phyloP scores from a whole-genome alignment of 2,113 vertebrate species.

The Picathartes gymnocephalus region DNA sequence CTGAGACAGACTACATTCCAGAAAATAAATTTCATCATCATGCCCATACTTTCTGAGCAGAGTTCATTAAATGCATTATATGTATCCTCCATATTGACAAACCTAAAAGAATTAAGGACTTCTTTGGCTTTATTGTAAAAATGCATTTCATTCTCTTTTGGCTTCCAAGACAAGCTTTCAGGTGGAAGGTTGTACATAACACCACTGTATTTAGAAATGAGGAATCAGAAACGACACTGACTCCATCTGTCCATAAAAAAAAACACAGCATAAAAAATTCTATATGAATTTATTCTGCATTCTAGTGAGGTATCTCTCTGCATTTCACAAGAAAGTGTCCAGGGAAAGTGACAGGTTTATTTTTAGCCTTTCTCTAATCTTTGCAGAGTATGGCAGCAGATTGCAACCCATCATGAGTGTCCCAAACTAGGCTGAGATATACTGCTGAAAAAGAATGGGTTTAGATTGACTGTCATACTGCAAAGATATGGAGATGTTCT shows the following conservation, averaged over 20 bases:
- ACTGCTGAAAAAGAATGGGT: slow-evolving; percentile 46
- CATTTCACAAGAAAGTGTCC: slow-evolving; percentile 58
- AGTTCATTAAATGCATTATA: slow-evolving; percentile 15
- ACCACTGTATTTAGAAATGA: slow-evolving; percentile 44
- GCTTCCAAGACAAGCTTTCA: slow-evolving; percentile 29
- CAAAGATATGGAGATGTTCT: slow-evolving; percentile 64
- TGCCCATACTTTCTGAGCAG: not conserved
- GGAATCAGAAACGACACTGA: slow-evolving; percentile 13
- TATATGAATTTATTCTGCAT: slow-evolving; percentile 60
- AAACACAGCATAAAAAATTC: slow-evolving; percentile 22
- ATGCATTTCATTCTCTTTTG: not conserved
- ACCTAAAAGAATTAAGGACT: not conserved
- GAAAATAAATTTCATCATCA: not conserved
- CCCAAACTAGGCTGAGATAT: slow-evolving; percentile 60
- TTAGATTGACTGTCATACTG: slow-evolving; percentile 49
- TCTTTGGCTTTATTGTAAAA: slow-evolving; percentile 28
- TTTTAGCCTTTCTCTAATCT: slow-evolving; percentile 66
- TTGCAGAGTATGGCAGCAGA: slow-evolving; percentile 42
- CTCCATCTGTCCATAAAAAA: slow-evolving; percentile 61
- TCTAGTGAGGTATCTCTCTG: slow-evolving; percentile 49
- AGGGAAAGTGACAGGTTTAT: slow-evolving; percentile 60
- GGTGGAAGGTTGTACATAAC: slow-evolving; percentile 36
- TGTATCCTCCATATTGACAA: not conserved
- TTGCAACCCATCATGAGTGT: slow-evolving; percentile 58
- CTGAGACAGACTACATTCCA: not conserved